Evolutionary conservation across 2,113 vertebrate species (phyloP), one percentile per base, ranked within the genome.

Genomic region (Trogon melanurus): DNA sequence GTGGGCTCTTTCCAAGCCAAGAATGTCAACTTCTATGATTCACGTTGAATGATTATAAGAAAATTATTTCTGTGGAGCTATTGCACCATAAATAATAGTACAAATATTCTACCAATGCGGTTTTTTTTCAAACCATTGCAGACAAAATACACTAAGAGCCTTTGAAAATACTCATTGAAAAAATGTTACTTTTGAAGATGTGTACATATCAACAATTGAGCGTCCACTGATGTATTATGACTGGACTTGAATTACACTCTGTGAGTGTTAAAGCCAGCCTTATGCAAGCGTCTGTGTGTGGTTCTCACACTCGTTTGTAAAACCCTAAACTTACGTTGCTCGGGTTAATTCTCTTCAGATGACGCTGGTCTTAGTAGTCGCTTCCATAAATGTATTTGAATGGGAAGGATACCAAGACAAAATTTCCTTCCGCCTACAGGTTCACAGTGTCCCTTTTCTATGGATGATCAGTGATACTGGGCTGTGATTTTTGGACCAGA

Each of bases 281-380:
- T 85, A 32, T 6, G 17, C 17, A 79, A 82, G 9, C 6, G n/a
- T 10, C 38, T 54, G 2, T 6, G 2, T 23, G 56, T 0, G 1
- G 1, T 82, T 88, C 34, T 34, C 8, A 32, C 29, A 71, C 45
- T 60, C 8, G 10, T 3, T 53, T 34, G 10, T 79, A 93, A 81
- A 87, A 56, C 41, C 9, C 20, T 82, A 44, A 75, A 48, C 23
- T 47, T 51, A 13, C 1, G 4, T 75, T 50, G 13, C 11, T 51
- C 1, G 13, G 13, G 9, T 11, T 74, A 71, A 44, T 47, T 71
- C 22, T 78, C 5, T 79, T 81, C 48, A 32, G 36, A 11, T 58
- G 44, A 41, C 30, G 6, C 6, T 54, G 7, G 11, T 41, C 41
- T 38, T 11, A 11, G 8, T 29, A 72, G 50, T 62, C 11, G 22